Evolutionary conservation across 2,113 vertebrate genomes (phyloP).

Genomic region (Clinocottus analis): DNA sequence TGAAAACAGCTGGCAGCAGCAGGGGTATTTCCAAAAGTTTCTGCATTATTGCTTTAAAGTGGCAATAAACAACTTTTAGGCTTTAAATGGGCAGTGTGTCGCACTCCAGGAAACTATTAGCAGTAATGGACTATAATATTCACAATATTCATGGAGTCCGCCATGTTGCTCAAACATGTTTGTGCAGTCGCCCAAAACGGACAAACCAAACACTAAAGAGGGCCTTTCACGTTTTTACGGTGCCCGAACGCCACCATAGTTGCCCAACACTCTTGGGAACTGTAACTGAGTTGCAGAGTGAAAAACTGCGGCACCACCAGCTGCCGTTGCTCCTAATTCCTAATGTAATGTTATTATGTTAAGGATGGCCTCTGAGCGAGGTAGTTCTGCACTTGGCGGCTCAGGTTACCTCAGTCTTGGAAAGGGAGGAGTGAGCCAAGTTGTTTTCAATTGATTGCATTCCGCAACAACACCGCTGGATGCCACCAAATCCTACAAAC

Average conservation of each 20-base stretch:
- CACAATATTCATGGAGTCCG: neutral
- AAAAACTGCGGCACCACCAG: neutral
- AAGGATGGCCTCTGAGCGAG: neutral
- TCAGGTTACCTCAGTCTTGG: neutral
- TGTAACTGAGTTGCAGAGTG: too few species aligned
- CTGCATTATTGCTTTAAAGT: neutral
- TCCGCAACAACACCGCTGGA: neutral
- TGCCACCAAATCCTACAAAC: neutral
- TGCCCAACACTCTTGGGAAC: too few species aligned
- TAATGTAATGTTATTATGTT: neutral
- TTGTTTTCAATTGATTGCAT: neutral
- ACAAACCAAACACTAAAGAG: neutral
- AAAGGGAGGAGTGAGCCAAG: too few species aligned
- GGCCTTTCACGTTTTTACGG: too few species aligned
- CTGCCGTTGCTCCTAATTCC: neutral
- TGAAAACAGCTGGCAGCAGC: conserved; percentile 26
- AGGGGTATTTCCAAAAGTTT: neutral
- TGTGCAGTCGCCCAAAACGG: neutral
- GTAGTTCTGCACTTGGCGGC: neutral
- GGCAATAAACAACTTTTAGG: neutral
- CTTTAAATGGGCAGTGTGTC: neutral
- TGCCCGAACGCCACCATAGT: too few species aligned
- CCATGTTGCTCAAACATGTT: neutral
- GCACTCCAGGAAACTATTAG: neutral
- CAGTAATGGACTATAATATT: too few species aligned